A percentile compares a stretch with the other conserved stretches of the same genome.
phyloP scores from a whole-genome alignment of 2,797 vertebrate species.

The Phrynocephalus guinanensis region DNA sequence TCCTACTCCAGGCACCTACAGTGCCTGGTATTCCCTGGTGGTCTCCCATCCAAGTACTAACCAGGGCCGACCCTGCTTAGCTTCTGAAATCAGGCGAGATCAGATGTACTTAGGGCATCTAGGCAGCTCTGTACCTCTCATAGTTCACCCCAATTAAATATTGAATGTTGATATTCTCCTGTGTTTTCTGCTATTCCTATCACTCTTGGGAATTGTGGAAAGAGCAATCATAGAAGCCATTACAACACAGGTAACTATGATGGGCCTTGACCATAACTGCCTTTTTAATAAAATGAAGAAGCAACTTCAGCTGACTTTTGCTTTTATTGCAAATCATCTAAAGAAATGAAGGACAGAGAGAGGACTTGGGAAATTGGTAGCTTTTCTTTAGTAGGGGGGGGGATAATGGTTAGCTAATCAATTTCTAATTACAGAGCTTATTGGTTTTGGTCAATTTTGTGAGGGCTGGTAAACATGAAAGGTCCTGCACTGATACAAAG shows the following conservation, averaged over 20 bases:
- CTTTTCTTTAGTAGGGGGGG: not conserved
- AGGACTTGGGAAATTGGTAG: not conserved
- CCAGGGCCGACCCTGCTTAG: too few species aligned
- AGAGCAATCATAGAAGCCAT: not conserved
- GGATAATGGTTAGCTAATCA: not conserved
- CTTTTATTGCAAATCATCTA: not conserved
- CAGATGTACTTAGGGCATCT: too few species aligned
- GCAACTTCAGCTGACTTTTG: not conserved
- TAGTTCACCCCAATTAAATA: not conserved
- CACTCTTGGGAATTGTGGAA: not conserved
- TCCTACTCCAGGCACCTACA: too few species aligned
- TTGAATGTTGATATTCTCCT: not conserved
- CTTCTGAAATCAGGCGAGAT: too few species aligned
- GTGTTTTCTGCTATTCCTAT: not conserved
- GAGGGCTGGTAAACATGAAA: not conserved
- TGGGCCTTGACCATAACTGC: not conserved
- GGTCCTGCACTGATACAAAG: not conserved
- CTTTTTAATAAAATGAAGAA: not conserved
- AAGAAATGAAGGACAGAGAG: not conserved
- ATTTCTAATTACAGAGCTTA: constrained; percentile 17
- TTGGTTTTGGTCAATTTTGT: not conserved
- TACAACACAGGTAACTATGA: not conserved
- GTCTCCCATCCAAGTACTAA: too few species aligned
- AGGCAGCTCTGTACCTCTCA: too few species aligned
- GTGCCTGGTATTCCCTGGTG: too few species aligned